A percentile compares a stretch with the other conserved stretches of the same genome.
Evolutionary conservation across 2,113 vertebrate genomes (phyloP).

Genomic region (Pardalotus punctatus): DNA sequence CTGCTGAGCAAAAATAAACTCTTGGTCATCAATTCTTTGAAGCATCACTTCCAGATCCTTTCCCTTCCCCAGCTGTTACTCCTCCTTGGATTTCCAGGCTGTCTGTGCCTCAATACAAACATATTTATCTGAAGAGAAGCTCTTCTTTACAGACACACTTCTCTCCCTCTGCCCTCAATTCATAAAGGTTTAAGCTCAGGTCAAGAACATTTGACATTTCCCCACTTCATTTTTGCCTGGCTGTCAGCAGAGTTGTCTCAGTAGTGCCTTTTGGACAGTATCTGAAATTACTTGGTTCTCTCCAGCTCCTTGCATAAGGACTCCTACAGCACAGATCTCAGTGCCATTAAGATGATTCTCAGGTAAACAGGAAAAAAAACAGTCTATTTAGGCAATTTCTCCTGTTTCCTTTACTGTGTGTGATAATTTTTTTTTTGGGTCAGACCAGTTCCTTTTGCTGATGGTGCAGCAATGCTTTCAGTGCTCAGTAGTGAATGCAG

Average conservation of each 20-base stretch:
- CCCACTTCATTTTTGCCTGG: constrained; percentile 20
- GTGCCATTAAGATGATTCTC: neutral
- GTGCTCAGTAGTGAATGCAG: neutral
- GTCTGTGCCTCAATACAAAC: neutral
- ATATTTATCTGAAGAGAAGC: constrained; percentile 1
- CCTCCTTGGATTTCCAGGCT: neutral
- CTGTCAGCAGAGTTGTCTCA: constrained; percentile 1
- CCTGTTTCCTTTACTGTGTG: neutral
- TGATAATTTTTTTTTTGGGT: neutral
- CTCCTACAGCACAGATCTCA: neutral
- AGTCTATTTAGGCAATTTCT: neutral
- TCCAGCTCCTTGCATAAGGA: neutral
- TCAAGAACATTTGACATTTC: constrained; percentile 21
- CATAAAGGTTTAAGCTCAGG: constrained; percentile 33
- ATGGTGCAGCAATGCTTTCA: neutral
- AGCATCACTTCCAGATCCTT: neutral
- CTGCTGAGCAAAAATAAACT: neutral
- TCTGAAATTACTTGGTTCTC: neutral
- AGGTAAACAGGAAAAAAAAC: neutral
- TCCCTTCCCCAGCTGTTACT: neutral
- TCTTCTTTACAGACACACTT: neutral
- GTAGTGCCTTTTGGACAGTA: neutral
- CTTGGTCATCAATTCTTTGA: neutral
- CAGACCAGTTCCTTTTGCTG: neutral
- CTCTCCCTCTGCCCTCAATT: neutral